Percentiles rank a stretch among this genome's conserved stretches.
phyloP scores from a whole-genome alignment of 2,888 invertebrate genomes.

The Blera fallax region DNA sequence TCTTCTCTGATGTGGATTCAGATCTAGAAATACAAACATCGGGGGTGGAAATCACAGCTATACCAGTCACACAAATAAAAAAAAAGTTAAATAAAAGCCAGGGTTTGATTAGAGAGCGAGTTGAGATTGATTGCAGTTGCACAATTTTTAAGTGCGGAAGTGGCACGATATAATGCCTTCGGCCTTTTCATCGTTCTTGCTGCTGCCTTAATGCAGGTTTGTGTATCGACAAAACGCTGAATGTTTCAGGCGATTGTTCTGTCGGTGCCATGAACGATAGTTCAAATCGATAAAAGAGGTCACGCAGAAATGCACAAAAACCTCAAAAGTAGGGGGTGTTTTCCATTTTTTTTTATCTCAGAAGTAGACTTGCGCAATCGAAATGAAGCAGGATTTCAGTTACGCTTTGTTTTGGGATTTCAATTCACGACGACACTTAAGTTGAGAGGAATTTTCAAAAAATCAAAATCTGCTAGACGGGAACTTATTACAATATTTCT shows the following conservation, averaged over 20 bases:
- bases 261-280: conserved; percentile 49
- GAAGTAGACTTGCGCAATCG: conserved; percentile 58
- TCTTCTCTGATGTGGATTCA: conserved; percentile 37
- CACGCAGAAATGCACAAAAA: conserved; percentile 61
- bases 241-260: conserved; percentile 47
- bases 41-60: conserved; percentile 19
- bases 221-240: conserved; percentile 30
- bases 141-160: conserved; percentile 65
- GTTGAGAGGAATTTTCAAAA: conserved; percentile 47
- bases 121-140: conserved; percentile 64
- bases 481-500: conserved; percentile 39
- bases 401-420: conserved; percentile 43
- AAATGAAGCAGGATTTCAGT: conserved; percentile 35
- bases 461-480: conserved; percentile 25
- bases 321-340: conserved; percentile 45
- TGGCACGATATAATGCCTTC: conserved; percentile 65
- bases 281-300: conserved; percentile 68
- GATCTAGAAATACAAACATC: neutral
- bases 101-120: conserved; percentile 54
- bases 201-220: neutral
- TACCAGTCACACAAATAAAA: conserved; percentile 3
- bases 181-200: conserved; percentile 50
- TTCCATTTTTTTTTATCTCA: conserved; percentile 30
- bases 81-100: conserved; percentile 29
- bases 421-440: conserved; percentile 25